Evolutionary conservation across 2,888 invertebrate genomes (phyloP), one percentile per base, ranked within the genome.

Genomic region (Hoplodrina ambigua): DNA sequence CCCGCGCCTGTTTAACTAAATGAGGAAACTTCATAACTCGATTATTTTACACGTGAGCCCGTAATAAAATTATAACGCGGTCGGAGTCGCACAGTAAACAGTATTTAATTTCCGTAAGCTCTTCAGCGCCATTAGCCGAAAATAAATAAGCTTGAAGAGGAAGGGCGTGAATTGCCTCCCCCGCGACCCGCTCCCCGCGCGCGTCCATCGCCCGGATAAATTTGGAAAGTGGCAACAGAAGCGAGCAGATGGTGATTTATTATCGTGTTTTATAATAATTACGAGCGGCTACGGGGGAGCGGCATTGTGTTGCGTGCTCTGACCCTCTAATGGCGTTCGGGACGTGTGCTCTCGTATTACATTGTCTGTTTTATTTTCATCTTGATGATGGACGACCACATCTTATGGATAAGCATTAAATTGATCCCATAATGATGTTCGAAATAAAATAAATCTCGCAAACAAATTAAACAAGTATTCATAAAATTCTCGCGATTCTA

Each of bases 171-270:
- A 91, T 89, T 85, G 86, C 89, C 90, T 84, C 87, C 89, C 87
- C 77, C 75, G 54, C 84, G 58, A 46, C 57, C 64, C 44, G 67
- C 63, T 58, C 67, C 70, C 73, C 75, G 59, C 57, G 69, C 58
- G 72, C 85, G 79, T 71, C 82, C 80, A 80, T 76, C 84, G 86
- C 77, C 85, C 86, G 90, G 92, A 93, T 94, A 93, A 92, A 93
- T 94, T 94, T 91, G 91, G 92, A 91, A 92, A 94, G 93, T 91
- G 92, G 91, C 91, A 93, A 93, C 93, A 93, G 92, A 90, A 92
- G 92, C 91, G 91, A 87, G 88, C 93, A 94, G 94, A 94, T 94
- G 94, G 91, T 94, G 94, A 95, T 95, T 94, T 95, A 95, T 94
- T 92, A 92, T 92, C 88, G 88, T 92, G 91, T 94, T 94, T 94